Base-by-base conservation (phyloP, 1,140 invertebrate species). In the Drosophila miranda region DNA sequence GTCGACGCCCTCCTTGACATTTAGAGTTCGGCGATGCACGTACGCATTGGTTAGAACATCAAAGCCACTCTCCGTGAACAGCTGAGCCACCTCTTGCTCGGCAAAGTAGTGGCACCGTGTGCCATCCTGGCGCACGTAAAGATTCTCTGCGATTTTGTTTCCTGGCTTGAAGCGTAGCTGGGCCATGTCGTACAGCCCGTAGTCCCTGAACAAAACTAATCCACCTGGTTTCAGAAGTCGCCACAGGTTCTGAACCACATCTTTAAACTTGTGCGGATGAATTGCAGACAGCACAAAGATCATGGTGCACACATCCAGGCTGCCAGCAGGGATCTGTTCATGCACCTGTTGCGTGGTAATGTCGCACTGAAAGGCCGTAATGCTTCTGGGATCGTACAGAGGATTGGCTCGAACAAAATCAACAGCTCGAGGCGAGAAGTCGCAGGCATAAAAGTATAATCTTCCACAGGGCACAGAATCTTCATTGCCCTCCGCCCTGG, bases 261-360 rank as follows among this genome's bases (percentile, higher is more conserved):
- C 90, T 13, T 68, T 28, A 93, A 98, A 98, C 91, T 98, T 97
- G 2, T 93, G 90, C 1, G 99, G 98, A 90, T 96, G 93, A 59
- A 99, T 96, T 0, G 98, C 97, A 6, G 98, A 99, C 1, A 99
- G 92, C 2, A 99, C 97, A 93, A 99, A 99, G 72, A 99, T 97
- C 70, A 99, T 91, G n/a, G 97, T 95, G 11, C 98, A 93, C 46
- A 98, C 93, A 92, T 99, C 98, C 1, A 98, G 92, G 28, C 91
- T 91, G 45, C 91, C 90, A 23, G 91, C 69, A 23, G 73, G 51
- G 16, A 96, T 89, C 52, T 94, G 90, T 6, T 92, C 77, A 62
- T 94, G 93, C 72, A 95, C 92, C 77, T 94, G 92, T 44, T 94
- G 92, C 3, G 91, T 92, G 1, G 94, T 95, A 45, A 96, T 92